phyloP scores from a whole-genome alignment of 2,797 vertebrate genomes.

The Neosilurus mollespiculum region DNA sequence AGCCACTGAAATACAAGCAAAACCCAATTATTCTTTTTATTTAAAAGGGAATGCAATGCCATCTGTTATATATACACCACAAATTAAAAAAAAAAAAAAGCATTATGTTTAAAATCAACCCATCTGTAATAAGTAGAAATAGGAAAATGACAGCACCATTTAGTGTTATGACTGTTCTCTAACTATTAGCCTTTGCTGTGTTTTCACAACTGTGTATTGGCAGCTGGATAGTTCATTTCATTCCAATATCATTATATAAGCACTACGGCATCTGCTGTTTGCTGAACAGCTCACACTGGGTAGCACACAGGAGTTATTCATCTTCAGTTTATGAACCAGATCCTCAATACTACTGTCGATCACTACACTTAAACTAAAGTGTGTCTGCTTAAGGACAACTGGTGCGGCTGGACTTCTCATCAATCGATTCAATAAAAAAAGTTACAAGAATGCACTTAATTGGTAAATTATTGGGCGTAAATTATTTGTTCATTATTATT shows the following conservation, averaged over 20 bases:
- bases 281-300: constrained; percentile 53
- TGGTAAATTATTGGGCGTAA: not conserved
- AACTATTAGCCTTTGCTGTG: not conserved
- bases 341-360: constrained; percentile 36
- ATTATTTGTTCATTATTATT: not conserved
- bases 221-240: not conserved
- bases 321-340: constrained; percentile 59
- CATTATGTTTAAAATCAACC: not conserved
- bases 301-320: constrained; percentile 71
- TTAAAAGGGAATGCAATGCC: not conserved
- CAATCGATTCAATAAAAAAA: not conserved
- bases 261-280: constrained; percentile 60
- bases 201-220: not conserved
- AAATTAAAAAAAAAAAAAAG: not conserved
- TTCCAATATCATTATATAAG: constrained; percentile 19
- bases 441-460: not conserved
- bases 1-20: constrained; percentile 69
- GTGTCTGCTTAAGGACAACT: not conserved
- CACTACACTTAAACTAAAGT: constrained; percentile 7
- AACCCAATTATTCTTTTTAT: not conserved
- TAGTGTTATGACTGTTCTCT: not conserved
- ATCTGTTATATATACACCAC: not conserved
- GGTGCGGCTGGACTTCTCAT: not conserved
- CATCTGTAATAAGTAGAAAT: not conserved
- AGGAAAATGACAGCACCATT: not conserved